Evolutionary conservation across 2,888 invertebrate species (phyloP), one percentile per base, ranked within the genome.

Genomic region (Nemoura dubitans): DNA sequence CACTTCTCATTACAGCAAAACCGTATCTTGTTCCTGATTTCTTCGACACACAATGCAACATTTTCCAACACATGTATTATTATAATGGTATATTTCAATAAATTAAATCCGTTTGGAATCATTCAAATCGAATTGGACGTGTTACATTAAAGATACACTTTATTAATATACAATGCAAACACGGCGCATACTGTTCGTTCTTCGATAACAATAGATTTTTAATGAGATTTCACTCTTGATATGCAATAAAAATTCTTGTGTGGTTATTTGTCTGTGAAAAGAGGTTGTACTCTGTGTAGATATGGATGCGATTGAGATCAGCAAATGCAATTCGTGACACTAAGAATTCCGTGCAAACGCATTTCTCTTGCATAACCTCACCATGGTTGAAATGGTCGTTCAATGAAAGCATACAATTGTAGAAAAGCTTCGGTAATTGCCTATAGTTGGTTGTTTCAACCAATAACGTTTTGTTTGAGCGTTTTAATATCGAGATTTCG

Each of bases 141-240:
- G 1, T 16, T 59, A 59, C 59, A 7, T 7, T 59, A 21, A n/a
- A 1, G 59, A 59, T 59, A 59, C 59, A 59, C 59, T 59, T 59
- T 59, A 59, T 59, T 16, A 59, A 7, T 59, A 59, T 59, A 59
- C 59, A 59, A 59, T 59, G 59, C 59, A 59, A 59, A 59, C 21
- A 59, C 36, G 10, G 10, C 36, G 10, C 59, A 59, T 59, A 59
- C 59, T 14, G 21, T 59, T 59, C 59, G 16, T 59, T 59, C 3
- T 59, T 59, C 59, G 59, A 59, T 59, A 59, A 59, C 59, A 59
- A 59, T 59, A 21, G 59, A 59, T 59, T 59, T 59, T 59, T 59
- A 59, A 59, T 59, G 59, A 59, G 59, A 59, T 59, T 59, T 59
- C 59, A 59, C 59, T 21, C 1, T 59, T 10, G 59, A 59, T 59